Evolutionary conservation across 2,113 vertebrate species (phyloP).

Genomic region (Nibea coibor): DNA sequence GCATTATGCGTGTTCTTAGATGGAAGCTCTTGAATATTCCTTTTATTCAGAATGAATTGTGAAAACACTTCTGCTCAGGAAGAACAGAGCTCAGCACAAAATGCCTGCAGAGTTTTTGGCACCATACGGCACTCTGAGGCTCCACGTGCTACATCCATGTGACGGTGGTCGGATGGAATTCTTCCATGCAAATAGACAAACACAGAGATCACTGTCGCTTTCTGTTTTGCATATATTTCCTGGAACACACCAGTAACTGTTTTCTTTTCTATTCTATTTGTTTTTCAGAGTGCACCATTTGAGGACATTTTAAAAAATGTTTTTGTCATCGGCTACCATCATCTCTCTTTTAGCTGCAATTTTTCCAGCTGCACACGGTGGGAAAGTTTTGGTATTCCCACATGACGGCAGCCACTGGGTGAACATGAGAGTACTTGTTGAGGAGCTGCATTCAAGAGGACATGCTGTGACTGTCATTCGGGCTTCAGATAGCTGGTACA

Average conservation of each 20-base stretch:
- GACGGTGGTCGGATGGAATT: constrained; percentile 12
- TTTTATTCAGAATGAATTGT: not conserved
- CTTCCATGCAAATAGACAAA: constrained; percentile 10
- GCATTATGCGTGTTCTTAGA: constrained; percentile 2
- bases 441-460: constrained; percentile 67
- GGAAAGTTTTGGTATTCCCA: constrained; percentile 77
- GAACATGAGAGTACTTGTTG: constrained; percentile 76
- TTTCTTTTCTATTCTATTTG: not conserved
- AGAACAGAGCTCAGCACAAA: not conserved
- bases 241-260: not conserved
- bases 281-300: constrained; percentile 16
- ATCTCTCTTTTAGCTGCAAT: constrained; percentile 18
- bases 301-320: constrained; percentile 40
- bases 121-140: constrained; percentile 9
- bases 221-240: constrained; percentile 1
- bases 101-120: constrained; percentile 33
- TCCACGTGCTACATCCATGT: constrained; percentile 22
- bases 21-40: not conserved
- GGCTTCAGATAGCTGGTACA: constrained; percentile 74
- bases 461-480: constrained; percentile 73
- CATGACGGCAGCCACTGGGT: constrained; percentile 82
- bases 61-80: constrained; percentile 16
- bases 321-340: constrained; percentile 13
- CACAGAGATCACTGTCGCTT: not conserved
- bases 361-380: constrained; percentile 22